Base-by-base conservation (phyloP, 2,113 vertebrate genomes). In the Osmerus eperlanus region DNA sequence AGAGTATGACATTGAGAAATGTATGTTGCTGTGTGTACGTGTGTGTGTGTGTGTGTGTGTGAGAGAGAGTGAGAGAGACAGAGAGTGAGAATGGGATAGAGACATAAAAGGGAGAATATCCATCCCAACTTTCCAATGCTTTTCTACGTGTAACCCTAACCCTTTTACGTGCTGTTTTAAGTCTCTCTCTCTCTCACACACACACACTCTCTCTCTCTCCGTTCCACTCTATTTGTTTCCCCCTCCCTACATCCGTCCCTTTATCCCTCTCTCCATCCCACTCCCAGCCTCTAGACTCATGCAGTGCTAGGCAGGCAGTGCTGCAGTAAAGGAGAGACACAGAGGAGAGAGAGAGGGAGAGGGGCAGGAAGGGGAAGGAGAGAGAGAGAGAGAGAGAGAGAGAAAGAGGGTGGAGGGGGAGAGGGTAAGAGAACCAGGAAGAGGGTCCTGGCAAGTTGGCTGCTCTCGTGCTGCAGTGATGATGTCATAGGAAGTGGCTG, bases 401-500 rank as follows among this genome's bases (percentile, higher is more conserved):
- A 14, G 23, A 63, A 2, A 28, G 21, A 12, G 21, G 21, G 4
- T 19, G 18, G 59, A 28, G 13, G n/a, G 23, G 2, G 19, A 15
- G 8, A 3, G 3, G 19, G 12, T 25, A 61, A n/a, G 54, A n/a
- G 54, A 56, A 47, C 41, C 55, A 56, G 15, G 55, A 72, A 61
- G 70, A 23, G 61, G 67, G n/a, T 65, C 18, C 53, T 32, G 65
- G 32, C 72, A n/a, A 75, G 68, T 76, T 54, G 19, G 9, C 59
- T 61, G 58, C 2, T 59, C 58, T 29, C 21, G 56, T 74, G 66
- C 70, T 73, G 77, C 67, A 75, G 59, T 7, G 41, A 58, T 77
- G 71, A 59, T 77, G 64, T 67, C 80, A 82, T 84, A 69, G 82
- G 85, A 77, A 78, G 63, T 69, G 70, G 67, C 9, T 47, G 41